Conservation (phyloP, 2,113 vertebrate genomes). For the Saccopteryx bilineata region DNA sequence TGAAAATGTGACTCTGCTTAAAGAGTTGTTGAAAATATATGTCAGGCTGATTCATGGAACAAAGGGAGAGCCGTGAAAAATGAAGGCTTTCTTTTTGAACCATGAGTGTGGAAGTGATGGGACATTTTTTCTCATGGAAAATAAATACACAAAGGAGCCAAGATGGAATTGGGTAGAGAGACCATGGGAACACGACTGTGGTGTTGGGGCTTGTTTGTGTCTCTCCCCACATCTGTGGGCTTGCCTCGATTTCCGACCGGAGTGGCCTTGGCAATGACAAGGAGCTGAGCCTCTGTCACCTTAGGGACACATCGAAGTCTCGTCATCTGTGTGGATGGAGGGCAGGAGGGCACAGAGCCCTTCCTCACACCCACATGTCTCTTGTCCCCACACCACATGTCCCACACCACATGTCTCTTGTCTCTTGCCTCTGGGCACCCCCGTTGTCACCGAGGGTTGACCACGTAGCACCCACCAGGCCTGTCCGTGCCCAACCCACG, state of each 20-base stretch:
- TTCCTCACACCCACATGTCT: neutral
- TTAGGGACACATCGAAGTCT: rapidly evolving
- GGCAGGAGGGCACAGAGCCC: rapidly evolving
- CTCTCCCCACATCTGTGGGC: rapidly evolving
- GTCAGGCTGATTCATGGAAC: neutral
- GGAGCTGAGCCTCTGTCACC: no score
- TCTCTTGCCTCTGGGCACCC: neutral
- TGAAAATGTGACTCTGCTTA: neutral
- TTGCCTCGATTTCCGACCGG: neutral
- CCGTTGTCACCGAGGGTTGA: neutral
- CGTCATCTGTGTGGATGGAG: rapidly evolving
- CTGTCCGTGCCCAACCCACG: rapidly evolving
- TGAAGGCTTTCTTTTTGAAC: neutral
- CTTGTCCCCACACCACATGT: no score
- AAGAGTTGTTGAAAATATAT: neutral
- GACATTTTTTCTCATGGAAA: neutral
- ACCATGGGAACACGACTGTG: neutral
- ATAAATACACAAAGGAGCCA: neutral
- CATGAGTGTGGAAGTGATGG: neutral
- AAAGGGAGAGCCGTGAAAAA: neutral
- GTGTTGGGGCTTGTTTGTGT: rapidly evolving
- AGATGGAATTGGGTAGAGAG: rapidly evolving
- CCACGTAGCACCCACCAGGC: rapidly evolving
- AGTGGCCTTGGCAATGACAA: no score
- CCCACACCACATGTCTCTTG: rapidly evolving